Conservation (phyloP, 2,113 vertebrate species). For the Gambusia affinis region DNA sequence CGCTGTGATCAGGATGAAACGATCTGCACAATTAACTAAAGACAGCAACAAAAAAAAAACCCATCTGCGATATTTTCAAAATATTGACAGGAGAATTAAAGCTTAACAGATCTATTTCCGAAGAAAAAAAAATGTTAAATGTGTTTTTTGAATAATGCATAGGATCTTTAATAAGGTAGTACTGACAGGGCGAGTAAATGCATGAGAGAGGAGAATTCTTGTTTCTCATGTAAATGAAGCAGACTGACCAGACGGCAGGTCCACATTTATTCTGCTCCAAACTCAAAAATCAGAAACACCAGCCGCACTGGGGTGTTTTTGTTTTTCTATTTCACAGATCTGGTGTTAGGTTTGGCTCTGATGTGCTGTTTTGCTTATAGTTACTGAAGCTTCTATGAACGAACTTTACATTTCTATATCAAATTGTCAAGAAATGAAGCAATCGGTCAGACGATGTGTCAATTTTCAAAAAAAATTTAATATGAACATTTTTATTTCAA, state of each 20-base stretch:
- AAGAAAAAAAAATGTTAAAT: constrained; percentile 53
- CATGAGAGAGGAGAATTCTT: constrained; percentile 54
- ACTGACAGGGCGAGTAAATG: constrained; percentile 60
- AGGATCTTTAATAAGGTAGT: constrained; percentile 63
- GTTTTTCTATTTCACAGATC: constrained; percentile 9
- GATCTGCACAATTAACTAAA: constrained; percentile 24
- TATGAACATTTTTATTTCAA: constrained; percentile 37
- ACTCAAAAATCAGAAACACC: constrained; percentile 53
- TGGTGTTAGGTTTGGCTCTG: constrained; percentile 20
- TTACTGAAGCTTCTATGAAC: constrained; percentile 5
- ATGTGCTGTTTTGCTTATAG: constrained; percentile 14
- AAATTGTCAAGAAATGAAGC: constrained; percentile 13
- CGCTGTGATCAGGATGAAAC: constrained; percentile 34
- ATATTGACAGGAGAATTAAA: constrained; percentile 53
- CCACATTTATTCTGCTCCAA: constrained; percentile 40
- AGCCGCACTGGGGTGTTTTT: constrained; percentile 20
- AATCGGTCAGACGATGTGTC: constrained; percentile 11
- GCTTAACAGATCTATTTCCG: constrained; percentile 31
- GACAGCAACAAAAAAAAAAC: constrained; percentile 6
- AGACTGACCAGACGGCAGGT: constrained; percentile 71
- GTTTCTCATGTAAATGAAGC: constrained; percentile 74
- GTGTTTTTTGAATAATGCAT: constrained; percentile 70
- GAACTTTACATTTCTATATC: constrained; percentile 15
- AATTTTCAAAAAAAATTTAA: constrained; percentile 29
- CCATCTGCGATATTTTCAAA: constrained; percentile 37